Evolutionary conservation across 2,797 vertebrate species (phyloP), one percentile per base, ranked within the genome.

Genomic region (Acridotheres tristis): DNA sequence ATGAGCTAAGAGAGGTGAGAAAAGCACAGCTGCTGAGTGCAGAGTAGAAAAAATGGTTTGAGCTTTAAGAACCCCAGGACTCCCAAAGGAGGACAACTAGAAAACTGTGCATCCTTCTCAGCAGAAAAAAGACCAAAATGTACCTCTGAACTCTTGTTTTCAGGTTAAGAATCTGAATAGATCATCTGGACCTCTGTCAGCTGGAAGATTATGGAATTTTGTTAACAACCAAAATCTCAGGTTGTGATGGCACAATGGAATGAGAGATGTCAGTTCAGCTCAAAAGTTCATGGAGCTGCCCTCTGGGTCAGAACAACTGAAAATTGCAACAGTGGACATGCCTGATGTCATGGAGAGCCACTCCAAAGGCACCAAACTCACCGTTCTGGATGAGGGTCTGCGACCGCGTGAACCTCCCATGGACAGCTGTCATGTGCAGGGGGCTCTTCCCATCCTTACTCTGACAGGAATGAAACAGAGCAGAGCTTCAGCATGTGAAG

Each of bases 331-430:
- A 30, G 14, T 69, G 45, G 34, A 59, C 25, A 40, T 2, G 9
- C 14, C 58, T 57, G 2, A 16, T 48, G 17, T 53, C 66, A 27
- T 26, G 40, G 29, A 59, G 30, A 73, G 47, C 26, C 15, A 5
- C 27, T 42, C 5, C 89, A 54, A 15, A 55, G 38, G 27, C 53
- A 47, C 10, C 23, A 21, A 85, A 75, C 98, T 98, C 97, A 99
- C 99, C 99, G 0, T 99, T 99, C 97, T 99, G 99, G 97, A 99
- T 99, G 92, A 99, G 99, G 5, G 99, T 99, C 97, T 99, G 99
- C 0, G 99, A 99, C 50, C 99, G 98, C 0, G 99, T 99, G 97
- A 99, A 99, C 72, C 99, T 98, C 10, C 99, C 99, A 1, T 99
- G 99, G 62, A 99, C 99, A 1, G 99, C 99, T 1, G 99, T 99